Evolutionary conservation across 2,888 invertebrate genomes (phyloP), one percentile per base, ranked within the genome.

Genomic region (Strigamia maritima): DNA sequence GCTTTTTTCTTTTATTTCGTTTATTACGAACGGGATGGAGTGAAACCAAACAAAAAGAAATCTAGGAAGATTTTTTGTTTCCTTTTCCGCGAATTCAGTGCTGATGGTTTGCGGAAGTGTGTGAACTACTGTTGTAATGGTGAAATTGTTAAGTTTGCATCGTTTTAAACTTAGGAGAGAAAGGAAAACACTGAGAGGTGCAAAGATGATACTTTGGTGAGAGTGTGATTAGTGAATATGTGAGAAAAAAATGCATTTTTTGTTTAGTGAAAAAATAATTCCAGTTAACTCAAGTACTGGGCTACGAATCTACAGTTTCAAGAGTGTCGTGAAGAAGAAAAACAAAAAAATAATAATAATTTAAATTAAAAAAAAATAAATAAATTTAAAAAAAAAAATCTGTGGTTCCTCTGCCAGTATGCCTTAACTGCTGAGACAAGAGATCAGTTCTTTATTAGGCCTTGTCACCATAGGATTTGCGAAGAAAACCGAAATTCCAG

Each of bases 401-500:
- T 19, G 65, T 65, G 65, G 65, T 65, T 65, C 65, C 65, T 65
- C 65, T 65, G 65, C 65, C 65, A 65, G 65, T 19, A 65, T 65
- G 65, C 65, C 65, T 65, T 65, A 65, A 65, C 24, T 65, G n/a
- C 65, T 65, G 65, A 65, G 65, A 65, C 65, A 65, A 65, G 10
- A 65, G 65, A 65, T 19, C 24, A 65, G 65, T 65, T 65, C 8
- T n/a, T 65, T 19, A 65, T 65, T 65, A 22, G 24, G 24, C n/a
- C 65, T 19, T 65, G n/a, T 65, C 24, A 65, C n/a, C n/a, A 10
- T 14, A 14, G 16, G 65, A 8, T 19, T 19, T 19, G 24, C 8
- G 65, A 19, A 65, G n/a, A 65, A 65, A 65, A 65, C 7, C 7
- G n/a, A 16, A 65, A 65, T 14, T 65, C 24, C 24, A 65, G n/a